Conservation (phyloP, 53 echinoderm and acorn worm genomes). For the Hippasteria phrygiana region DNA sequence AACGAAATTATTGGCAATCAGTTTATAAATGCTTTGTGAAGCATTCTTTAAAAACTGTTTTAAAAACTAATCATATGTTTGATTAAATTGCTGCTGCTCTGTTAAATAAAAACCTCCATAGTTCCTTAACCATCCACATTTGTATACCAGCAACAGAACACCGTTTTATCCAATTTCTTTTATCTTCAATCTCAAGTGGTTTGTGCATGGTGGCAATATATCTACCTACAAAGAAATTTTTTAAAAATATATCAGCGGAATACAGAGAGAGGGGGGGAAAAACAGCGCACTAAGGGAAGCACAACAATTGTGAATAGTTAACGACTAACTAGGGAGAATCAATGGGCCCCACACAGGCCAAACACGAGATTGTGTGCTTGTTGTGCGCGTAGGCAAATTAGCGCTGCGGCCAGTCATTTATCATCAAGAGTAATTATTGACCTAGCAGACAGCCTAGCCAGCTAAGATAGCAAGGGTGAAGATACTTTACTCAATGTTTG, state of each 20-base stretch:
- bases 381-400: constrained; percentile 54
- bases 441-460: constrained; percentile 37
- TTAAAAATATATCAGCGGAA: too few species aligned
- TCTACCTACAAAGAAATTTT: not conserved
- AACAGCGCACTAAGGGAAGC: not conserved
- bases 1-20: too few species aligned
- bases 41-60: too few species aligned
- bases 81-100: too few species aligned
- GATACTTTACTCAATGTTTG: constrained; percentile 35
- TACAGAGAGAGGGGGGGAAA: not conserved
- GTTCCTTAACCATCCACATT: not conserved
- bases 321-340: constrained; percentile 56
- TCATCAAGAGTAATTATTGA: constrained; percentile 67
- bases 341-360: constrained; percentile 42
- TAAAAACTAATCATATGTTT: too few species aligned
- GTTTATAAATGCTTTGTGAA: too few species aligned
- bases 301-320: constrained; percentile 66
- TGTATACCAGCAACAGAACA: constrained; percentile 7
- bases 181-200: not conserved
- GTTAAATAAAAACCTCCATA: too few species aligned
- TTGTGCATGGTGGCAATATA: not conserved
- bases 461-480: constrained; percentile 59
- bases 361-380: constrained; percentile 56
- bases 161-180: not conserved
- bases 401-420: constrained; percentile 55